Evolutionary conservation across 2,113 vertebrate species (phyloP).

Genomic region (Actinemys pallida): DNA sequence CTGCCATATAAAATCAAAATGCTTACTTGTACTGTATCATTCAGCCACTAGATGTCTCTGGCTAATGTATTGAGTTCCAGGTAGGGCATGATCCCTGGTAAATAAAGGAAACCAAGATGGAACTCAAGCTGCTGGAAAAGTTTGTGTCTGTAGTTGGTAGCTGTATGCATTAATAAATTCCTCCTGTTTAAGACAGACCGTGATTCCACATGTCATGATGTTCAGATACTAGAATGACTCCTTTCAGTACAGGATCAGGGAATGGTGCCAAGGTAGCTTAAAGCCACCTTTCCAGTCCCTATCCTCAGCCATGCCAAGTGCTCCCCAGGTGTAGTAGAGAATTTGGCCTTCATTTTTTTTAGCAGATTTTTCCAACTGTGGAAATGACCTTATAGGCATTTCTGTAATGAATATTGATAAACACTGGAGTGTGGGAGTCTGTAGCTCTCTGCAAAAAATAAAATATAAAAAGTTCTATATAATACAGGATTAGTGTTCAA

Average conservation of each 20-base stretch:
- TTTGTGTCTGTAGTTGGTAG: background rate
- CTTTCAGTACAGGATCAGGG: background rate
- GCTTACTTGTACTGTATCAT: background rate
- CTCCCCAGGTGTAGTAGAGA: background rate
- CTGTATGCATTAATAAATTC: background rate
- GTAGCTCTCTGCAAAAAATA: background rate
- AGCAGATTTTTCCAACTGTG: background rate
- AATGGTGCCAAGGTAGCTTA: fast-evolving
- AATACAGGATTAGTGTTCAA: background rate
- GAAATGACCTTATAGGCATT: fast-evolving
- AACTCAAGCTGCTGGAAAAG: fast-evolving
- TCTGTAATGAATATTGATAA: background rate
- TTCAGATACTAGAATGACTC: fast-evolving
- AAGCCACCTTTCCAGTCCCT: fast-evolving
- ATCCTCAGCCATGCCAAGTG: background rate
- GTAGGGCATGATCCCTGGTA: fast-evolving
- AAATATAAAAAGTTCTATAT: background rate
- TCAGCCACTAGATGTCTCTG: fast-evolving
- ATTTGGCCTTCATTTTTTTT: fast-evolving
- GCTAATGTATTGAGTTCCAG: background rate
- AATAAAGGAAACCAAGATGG: background rate
- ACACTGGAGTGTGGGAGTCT: background rate
- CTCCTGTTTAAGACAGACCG: fast-evolving
- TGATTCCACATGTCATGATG: fast-evolving
- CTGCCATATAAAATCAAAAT: fast-evolving